phyloP scores from a whole-genome alignment of 2,113 vertebrate genomes.

The Asarcornis scutulata region DNA sequence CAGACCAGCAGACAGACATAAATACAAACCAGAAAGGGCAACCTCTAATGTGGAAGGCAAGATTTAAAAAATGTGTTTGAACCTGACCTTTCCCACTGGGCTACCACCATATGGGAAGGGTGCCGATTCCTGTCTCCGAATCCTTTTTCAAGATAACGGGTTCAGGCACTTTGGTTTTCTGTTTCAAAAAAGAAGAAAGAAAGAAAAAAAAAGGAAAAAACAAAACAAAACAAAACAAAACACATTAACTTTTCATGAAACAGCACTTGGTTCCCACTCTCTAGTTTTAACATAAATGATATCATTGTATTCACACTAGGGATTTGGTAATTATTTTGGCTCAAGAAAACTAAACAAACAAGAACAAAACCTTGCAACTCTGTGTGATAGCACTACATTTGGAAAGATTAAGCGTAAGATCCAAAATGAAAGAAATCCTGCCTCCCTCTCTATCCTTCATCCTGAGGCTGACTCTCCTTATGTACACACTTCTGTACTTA shows the following conservation, averaged over 20 bases:
- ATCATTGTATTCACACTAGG: neutral
- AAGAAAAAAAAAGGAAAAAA: neutral
- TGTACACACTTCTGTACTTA: neutral
- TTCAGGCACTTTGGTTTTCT: neutral
- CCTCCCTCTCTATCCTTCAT: neutral
- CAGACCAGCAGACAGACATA: neutral
- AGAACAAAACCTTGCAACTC: neutral
- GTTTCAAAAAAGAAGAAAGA: neutral
- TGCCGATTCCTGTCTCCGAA: neutral
- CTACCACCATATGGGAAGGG: neutral
- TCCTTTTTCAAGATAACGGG: neutral
- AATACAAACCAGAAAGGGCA: neutral
- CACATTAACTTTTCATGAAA: neutral
- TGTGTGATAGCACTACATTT: neutral
- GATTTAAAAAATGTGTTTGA: neutral
- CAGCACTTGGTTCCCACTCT: neutral
- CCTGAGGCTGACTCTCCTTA: neutral
- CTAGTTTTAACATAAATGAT: neutral
- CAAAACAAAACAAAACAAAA: neutral
- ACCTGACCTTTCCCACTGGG: neutral
- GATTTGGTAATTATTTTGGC: conserved; percentile 23
- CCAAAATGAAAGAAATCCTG: neutral
- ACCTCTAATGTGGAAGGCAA: neutral
- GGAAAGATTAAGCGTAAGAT: neutral
- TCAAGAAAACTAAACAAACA: neutral